Evolutionary conservation across 2,888 invertebrate genomes (phyloP).

Genomic region (Tipula confusa): DNA sequence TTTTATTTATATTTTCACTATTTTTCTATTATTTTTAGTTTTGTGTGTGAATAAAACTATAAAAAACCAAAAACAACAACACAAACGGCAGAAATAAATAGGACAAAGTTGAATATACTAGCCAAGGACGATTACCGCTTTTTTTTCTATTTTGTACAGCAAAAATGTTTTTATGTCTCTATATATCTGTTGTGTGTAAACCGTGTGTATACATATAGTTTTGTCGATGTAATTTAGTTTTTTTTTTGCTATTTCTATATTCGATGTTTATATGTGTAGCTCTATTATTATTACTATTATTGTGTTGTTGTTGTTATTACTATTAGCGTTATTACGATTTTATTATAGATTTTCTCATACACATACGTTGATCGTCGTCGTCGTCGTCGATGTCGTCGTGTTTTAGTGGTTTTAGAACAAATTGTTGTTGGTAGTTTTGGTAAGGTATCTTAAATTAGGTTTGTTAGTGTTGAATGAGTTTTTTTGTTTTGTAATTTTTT

Average conservation of each 20-base stretch:
- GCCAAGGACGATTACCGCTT: constrained; percentile 47
- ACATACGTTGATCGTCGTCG: no score
- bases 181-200: background rate
- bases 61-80: background rate
- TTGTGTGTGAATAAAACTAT: constrained; percentile 25
- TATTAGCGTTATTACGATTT: background rate
- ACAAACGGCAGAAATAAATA: constrained; percentile 42
- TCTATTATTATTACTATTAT: background rate
- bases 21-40: constrained; percentile 20
- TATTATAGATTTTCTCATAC: constrained; percentile 12
- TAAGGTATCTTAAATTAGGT: constrained; percentile 20
- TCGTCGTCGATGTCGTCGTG: background rate
- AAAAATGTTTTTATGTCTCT: constrained; percentile 7
- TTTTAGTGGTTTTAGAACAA: background rate
- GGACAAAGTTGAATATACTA: constrained; percentile 53
- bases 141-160: constrained; percentile 25
- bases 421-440: background rate
- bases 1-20: constrained; percentile 20
- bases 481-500: background rate
- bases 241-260: background rate
- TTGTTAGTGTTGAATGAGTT: background rate
- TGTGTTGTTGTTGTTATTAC: background rate
- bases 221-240: constrained; percentile 15
- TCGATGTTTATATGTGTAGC: background rate
- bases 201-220: background rate